Conservation (phyloP, 2,113 vertebrate genomes). For the Bagarius yarrelli region DNA sequence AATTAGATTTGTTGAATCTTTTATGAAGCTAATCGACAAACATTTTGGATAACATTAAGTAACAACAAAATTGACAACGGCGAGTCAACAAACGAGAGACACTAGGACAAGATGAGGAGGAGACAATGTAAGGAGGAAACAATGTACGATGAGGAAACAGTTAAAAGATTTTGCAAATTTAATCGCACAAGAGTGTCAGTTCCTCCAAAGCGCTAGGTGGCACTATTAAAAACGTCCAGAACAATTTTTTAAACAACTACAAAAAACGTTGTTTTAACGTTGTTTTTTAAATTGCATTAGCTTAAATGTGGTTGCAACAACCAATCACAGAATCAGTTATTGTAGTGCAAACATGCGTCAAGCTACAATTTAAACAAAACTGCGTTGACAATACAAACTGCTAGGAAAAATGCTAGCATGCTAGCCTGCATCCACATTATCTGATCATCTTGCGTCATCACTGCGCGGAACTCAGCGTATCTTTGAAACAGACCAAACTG, state of each 20-base stretch:
- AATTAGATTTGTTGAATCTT: slow-evolving; percentile 51
- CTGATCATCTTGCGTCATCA: neutral
- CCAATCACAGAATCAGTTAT: neutral
- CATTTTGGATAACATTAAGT: neutral
- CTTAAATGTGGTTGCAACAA: neutral
- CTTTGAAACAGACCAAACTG: slow-evolving; percentile 25
- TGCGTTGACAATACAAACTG: too few relatives aligned
- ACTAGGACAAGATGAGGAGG: too few relatives aligned
- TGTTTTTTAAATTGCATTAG: neutral
- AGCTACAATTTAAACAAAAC: neutral
- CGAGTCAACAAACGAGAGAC: neutral
- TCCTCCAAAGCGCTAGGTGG: too few relatives aligned
- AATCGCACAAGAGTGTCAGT: too few relatives aligned
- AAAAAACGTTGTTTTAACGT: neutral
- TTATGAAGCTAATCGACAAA: slow-evolving; percentile 36
- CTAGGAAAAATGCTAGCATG: neutral
- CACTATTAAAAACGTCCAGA: too few relatives aligned
- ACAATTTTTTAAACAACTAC: neutral
- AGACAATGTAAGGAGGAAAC: too few relatives aligned
- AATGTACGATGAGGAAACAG: too few relatives aligned
- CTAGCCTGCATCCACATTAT: neutral
- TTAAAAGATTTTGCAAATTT: too few relatives aligned
- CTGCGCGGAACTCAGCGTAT: too few relatives aligned
- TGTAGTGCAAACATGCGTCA: neutral
- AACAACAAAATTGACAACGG: neutral